Base-by-base conservation (phyloP, 2,797 vertebrate species). In the Gymnocypris eckloni region DNA sequence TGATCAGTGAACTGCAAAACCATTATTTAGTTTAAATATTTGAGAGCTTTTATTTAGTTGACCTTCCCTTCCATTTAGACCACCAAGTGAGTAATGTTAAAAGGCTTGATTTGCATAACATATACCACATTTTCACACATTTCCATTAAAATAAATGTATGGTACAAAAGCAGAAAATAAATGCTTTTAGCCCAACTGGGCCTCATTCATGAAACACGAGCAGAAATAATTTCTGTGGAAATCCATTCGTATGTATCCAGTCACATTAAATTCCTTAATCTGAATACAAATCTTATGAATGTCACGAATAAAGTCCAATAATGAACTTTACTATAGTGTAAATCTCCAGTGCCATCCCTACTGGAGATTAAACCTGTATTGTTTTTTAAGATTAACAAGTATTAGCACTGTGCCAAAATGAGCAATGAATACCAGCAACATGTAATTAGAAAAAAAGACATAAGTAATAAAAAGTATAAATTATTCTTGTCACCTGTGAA, bases 71-170 rank as follows among this genome's bases (percentile, higher is more conserved):
- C 54, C 33, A 41, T 83, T 33, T 45, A 61, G 13, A 28, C 59
- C 56, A 83, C 50, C 70, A 83, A 75, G 50, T 64, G 12, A 75
- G n/a, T 59, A n/a, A 73, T 75, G 25, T 59, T 25, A 75, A 37
- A 61, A 33, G 56, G 20, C 52, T 82, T 82, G 41, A 22, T 20
- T 64, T n/a, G 22, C 12, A 7, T 37, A 25, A 71, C 11, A 78
- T 64, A 7, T 37, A 25, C 56, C 16, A 78, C 45, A 5, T 56
- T 67, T 67, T 67, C 20, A 54, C 18, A 54, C 15, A 20, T 54
- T 28, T 25, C 9, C 15, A 82, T 72, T 39, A 39, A 45, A 72
- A 45, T 11, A 39, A 72, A 69, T 37, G 52, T 72, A 73, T 15
- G 13, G 25, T 48, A 45, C 39, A 82, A 64, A 61, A 64, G 16